Percentiles rank a stretch among this genome's conserved stretches.
Conservation (phyloP, 2,113 vertebrate species). For the Pachyramphus minor region DNA sequence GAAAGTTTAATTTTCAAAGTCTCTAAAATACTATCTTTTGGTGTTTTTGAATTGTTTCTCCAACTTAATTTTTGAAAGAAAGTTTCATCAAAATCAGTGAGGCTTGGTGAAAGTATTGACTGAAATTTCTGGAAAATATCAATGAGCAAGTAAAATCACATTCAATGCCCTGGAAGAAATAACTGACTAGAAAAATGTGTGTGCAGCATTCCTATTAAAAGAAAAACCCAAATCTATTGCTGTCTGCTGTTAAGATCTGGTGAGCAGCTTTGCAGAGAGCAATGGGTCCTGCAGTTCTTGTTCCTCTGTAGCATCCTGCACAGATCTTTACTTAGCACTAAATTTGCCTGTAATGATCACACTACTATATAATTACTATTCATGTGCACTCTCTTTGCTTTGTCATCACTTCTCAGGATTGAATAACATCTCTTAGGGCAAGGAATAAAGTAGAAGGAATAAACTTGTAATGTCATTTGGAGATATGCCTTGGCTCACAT, state of each 20-base stretch:
- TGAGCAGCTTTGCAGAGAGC: background rate
- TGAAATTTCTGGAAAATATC: background rate
- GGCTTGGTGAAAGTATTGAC: background rate
- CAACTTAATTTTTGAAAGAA: background rate
- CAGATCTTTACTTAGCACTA: background rate
- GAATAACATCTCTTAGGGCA: background rate
- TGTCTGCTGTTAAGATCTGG: slow-evolving; percentile 3
- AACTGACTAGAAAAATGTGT: background rate
- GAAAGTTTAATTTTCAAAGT: background rate
- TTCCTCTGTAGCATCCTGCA: background rate
- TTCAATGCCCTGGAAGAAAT: background rate
- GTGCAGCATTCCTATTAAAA: background rate
- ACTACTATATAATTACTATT: background rate
- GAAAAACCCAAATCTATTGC: background rate
- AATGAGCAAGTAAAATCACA: background rate
- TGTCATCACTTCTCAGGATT: background rate
- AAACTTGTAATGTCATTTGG: background rate
- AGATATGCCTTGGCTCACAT: background rate
- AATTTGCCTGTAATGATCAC: background rate
- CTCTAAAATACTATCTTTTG: background rate
- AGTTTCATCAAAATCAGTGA: background rate
- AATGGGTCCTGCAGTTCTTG: background rate
- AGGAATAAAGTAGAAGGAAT: background rate
- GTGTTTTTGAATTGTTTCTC: background rate
- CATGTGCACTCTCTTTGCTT: background rate